phyloP scores from a whole-genome alignment of 23 tunicate genomes.

The Corella eumyota region DNA sequence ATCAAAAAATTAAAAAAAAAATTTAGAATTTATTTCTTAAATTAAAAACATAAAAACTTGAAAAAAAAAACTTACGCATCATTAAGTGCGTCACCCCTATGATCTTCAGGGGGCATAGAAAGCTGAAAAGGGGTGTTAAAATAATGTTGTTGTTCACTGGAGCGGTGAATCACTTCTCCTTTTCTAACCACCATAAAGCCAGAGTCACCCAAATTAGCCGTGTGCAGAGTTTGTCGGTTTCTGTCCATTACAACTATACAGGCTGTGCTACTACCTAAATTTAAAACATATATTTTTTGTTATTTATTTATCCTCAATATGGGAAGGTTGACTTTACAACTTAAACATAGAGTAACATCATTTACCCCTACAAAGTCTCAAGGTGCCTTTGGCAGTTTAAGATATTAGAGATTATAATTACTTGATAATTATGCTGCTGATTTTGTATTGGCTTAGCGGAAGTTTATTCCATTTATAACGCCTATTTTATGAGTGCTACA shows the following conservation, averaged over 20 bases:
- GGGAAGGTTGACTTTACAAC: no score
- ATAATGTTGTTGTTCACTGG: conserved; percentile 84
- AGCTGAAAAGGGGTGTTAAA: conserved; percentile 97
- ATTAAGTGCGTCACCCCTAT: conserved; percentile 42
- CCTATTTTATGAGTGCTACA: no score
- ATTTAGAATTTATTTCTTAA: not conserved
- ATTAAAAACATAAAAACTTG: not conserved
- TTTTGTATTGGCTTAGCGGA: no score
- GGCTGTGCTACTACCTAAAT: conserved; percentile 92
- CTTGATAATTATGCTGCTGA: no score
- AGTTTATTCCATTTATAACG: conserved; percentile 6
- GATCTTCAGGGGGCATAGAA: conserved; percentile 81
- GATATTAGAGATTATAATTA: no score
- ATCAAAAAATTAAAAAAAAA: not conserved
- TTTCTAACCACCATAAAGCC: conserved; percentile 93
- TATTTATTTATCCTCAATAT: no score
- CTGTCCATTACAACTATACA: conserved; percentile 88
- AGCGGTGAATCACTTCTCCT: conserved; percentile 87
- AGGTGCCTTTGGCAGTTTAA: no score
- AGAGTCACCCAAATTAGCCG: conserved; percentile 97
- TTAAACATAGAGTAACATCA: no score
- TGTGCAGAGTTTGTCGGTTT: conserved; percentile 70
- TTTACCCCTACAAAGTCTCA: no score
- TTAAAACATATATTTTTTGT: not conserved
- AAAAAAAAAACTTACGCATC: conserved; percentile 43